Percentiles rank a stretch among this genome's conserved stretches.
Conservation (phyloP, 2,797 vertebrate genomes). For the Oreortyx pictus region DNA sequence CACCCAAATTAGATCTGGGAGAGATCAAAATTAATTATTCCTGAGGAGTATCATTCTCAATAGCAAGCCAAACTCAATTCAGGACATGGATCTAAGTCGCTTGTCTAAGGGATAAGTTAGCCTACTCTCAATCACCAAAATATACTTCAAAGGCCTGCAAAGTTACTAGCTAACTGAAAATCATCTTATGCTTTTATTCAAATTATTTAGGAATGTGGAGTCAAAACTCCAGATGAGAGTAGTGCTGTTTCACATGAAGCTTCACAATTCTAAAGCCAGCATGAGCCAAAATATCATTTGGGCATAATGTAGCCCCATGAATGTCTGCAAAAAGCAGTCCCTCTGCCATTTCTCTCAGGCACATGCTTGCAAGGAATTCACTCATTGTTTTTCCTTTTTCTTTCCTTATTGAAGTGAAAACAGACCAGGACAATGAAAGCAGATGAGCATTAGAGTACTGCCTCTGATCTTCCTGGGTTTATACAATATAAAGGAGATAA, state of each 20-base stretch:
- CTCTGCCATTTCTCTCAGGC: background rate
- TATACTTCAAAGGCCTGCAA: background rate
- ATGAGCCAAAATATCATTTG: background rate
- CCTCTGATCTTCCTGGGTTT: background rate
- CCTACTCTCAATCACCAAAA: background rate
- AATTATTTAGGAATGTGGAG: background rate
- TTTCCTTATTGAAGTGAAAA: background rate
- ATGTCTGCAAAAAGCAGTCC: background rate
- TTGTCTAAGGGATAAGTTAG: background rate
- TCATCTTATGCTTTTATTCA: background rate
- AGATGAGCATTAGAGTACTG: background rate
- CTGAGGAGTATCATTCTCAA: background rate
- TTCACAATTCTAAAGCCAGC: background rate
- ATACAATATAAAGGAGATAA: background rate
- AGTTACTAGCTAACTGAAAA: background rate
- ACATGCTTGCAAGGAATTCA: background rate
- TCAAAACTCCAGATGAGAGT: background rate
- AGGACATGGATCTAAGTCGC: background rate
- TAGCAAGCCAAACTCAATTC: background rate
- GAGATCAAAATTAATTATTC: background rate
- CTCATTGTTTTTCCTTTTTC: background rate
- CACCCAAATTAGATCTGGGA: background rate
- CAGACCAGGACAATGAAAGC: background rate
- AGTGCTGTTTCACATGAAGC: background rate
- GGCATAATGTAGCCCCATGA: background rate